Evolutionary conservation across 1,140 invertebrate genomes (phyloP).

Genomic region (Cataglyphis hispanica): DNA sequence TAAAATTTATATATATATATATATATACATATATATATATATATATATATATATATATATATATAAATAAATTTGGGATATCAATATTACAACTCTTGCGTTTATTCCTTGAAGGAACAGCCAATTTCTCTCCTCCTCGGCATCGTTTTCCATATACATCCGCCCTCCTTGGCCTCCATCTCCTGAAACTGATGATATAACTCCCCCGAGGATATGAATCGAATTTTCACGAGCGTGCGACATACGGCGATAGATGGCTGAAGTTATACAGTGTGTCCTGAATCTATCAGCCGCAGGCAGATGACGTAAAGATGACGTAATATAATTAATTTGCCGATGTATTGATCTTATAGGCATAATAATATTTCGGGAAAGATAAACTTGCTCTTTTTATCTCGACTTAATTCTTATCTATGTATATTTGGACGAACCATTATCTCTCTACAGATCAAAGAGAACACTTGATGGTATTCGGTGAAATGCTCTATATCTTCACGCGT

Average conservation of each 20-base stretch:
- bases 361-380: background rate
- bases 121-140: constrained; percentile 31
- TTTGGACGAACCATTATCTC: background rate
- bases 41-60: no score
- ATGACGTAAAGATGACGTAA: background rate
- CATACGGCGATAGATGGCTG: constrained; percentile 10
- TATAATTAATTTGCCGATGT: constrained; percentile 13
- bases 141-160: constrained; percentile 29
- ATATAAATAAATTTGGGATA: background rate
- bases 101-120: constrained; percentile 11
- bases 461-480: background rate
- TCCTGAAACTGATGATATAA: constrained; percentile 21
- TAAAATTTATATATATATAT: no score
- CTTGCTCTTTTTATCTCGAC: background rate
- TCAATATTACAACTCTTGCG: constrained; percentile 8
- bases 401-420: background rate
- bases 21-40: no score
- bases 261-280: background rate
- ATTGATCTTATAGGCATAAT: background rate
- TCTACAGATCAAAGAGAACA: background rate
- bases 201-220: constrained; percentile 36
- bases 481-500: background rate
- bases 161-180: background rate
- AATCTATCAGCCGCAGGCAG: background rate
- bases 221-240: constrained; percentile 27